Evolutionary conservation across 2,797 vertebrate genomes (phyloP).

Genomic region (Microtus obscurus): DNA sequence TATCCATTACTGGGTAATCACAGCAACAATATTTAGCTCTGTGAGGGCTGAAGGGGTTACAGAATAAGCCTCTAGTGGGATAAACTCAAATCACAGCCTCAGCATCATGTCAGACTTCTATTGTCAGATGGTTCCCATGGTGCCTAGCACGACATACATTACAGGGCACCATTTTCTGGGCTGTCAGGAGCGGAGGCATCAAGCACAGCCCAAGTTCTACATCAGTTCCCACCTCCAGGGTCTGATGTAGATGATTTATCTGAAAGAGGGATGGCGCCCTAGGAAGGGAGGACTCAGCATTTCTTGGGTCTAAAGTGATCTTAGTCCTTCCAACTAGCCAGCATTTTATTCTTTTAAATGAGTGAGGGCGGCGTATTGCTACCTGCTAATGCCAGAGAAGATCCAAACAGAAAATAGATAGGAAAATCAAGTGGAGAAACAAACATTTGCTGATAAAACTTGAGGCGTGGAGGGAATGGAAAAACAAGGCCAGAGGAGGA

Average conservation of each 20-base stretch:
- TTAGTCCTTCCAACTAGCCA: neutral
- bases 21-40: neutral
- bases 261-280: neutral
- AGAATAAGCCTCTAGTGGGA: neutral
- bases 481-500: neutral
- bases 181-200: neutral
- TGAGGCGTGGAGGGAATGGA: neutral
- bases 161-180: neutral
- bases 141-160: fast-evolving
- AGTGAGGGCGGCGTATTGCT: neutral
- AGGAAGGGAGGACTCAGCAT: neutral
- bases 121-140: neutral
- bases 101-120: fast-evolving
- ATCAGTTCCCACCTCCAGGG: fast-evolving
- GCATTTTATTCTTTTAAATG: neutral
- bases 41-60: neutral
- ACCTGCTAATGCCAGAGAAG: neutral
- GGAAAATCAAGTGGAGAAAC: neutral
- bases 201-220: neutral
- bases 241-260: neutral
- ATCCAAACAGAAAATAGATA: neutral
- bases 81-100: neutral
- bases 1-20: neutral
- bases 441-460: neutral
- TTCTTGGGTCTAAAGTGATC: fast-evolving